phyloP scores from a whole-genome alignment of 2,797 vertebrate species.

The Cichlasoma orientale region DNA sequence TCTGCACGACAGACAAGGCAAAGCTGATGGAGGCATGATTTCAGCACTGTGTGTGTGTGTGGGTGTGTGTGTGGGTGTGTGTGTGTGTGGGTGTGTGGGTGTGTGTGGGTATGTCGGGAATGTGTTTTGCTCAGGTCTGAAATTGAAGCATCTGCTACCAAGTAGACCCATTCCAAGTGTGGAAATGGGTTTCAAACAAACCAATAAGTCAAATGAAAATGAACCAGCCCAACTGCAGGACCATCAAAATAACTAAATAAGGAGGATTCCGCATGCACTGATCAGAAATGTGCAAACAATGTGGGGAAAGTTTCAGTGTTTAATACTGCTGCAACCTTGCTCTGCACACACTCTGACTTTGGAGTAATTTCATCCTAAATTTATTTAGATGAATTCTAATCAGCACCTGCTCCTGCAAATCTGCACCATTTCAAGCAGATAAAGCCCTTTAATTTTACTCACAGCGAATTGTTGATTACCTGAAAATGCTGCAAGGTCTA shows the following conservation, averaged over 20 bases:
- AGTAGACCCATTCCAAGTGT: constrained; percentile 59
- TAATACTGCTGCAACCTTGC: background rate
- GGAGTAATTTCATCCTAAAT: constrained; percentile 12
- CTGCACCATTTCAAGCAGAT: constrained; percentile 54
- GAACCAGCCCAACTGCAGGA: constrained; percentile 36
- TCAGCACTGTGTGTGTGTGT: constrained; percentile 14
- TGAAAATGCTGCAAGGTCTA: constrained; percentile 34
- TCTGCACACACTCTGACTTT: background rate
- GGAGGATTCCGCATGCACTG: constrained; percentile 4
- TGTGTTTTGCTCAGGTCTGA: constrained; percentile 24
- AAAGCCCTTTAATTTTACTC: constrained; percentile 49
- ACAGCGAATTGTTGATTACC: constrained; percentile 45
- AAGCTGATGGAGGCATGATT: constrained; percentile 70
- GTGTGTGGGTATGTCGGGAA: background rate
- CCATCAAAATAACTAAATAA: constrained; percentile 41
- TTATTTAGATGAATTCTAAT: constrained; percentile 39
- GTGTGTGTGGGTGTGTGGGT: background rate
- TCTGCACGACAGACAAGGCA: constrained; percentile 65
- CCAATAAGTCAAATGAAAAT: constrained; percentile 65
- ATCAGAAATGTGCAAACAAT: background rate
- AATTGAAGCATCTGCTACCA: constrained; percentile 74
- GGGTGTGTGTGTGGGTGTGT: constrained; percentile 4
- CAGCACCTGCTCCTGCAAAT: no score
- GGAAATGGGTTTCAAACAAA: constrained; percentile 72
- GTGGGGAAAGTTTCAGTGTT: background rate